Evolutionary conservation across 64 coral and sea anemone genomes (phyloP).

Genomic region (Porites australiensis): DNA sequence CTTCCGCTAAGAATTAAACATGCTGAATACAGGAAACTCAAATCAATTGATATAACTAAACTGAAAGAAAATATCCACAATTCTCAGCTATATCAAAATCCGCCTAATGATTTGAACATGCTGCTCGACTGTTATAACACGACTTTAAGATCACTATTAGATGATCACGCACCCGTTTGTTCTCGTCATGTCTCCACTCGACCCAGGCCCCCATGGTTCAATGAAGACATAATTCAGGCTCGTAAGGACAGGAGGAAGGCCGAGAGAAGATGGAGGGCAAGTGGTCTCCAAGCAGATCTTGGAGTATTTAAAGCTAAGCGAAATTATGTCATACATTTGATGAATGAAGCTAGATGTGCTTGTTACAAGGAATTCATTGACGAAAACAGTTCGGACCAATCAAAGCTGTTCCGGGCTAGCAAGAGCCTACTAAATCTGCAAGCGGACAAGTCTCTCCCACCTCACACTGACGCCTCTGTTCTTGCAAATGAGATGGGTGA

Average conservation of each 20-base stretch:
- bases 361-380: slow-evolving; percentile 1
- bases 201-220: background rate
- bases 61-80: background rate
- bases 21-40: background rate
- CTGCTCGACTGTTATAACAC: background rate
- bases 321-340: slow-evolving; percentile 8
- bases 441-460: background rate
- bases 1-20: background rate
- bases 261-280: slow-evolving; percentile 9
- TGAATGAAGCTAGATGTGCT: background rate
- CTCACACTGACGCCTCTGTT: background rate
- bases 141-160: background rate
- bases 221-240: background rate
- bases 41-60: background rate
- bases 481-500: slow-evolving; percentile 9
- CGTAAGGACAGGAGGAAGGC: background rate
- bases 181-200: background rate
- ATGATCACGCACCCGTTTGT: background rate
- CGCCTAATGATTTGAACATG: background rate
- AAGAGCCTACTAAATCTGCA: slow-evolving; percentile 8
- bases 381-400: slow-evolving; percentile 23
- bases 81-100: background rate
- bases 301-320: background rate
- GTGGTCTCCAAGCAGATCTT: background rate
- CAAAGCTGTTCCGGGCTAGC: slow-evolving; percentile 28